Conservation (phyloP, 2,888 invertebrate species). For the Aproaerema taeniolella region DNA sequence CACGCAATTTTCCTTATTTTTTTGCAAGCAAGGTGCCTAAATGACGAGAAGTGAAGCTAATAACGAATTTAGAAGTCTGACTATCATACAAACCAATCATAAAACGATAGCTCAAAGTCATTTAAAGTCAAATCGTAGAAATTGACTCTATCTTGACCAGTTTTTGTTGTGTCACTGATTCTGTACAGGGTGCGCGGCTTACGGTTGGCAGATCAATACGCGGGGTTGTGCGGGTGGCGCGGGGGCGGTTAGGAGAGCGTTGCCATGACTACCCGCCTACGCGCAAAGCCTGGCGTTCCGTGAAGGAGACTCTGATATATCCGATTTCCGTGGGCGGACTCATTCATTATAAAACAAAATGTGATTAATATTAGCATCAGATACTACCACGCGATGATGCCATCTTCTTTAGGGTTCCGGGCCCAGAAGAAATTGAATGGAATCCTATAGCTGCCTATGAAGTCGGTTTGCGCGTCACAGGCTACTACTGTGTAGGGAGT, state of each 20-base stretch:
- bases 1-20: too few species aligned
- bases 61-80: too few species aligned
- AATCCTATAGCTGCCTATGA: too few species aligned
- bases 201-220: conserved; percentile 53
- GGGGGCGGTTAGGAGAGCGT: conserved; percentile 33
- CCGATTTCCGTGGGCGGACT: conserved; percentile 48
- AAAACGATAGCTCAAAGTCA: too few species aligned
- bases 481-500: too few species aligned
- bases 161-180: conserved; percentile 34
- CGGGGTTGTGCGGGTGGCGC: conserved; percentile 23
- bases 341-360: conserved; percentile 48
- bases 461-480: too few species aligned
- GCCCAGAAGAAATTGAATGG: too few species aligned
- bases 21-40: too few species aligned
- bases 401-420: too few species aligned
- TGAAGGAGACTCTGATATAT: conserved; percentile 44
- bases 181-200: conserved; percentile 31
- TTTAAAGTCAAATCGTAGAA: too few species aligned
- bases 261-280: conserved; percentile 68
- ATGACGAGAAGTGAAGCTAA: too few species aligned
- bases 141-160: conserved; percentile 16
- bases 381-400: conserved; percentile 19
- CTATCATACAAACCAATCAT: too few species aligned
- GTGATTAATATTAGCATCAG: conserved; percentile 39
- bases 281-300: conserved; percentile 44